Base-by-base conservation (phyloP, 1,140 invertebrate genomes). In the Panulirus ornatus region DNA sequence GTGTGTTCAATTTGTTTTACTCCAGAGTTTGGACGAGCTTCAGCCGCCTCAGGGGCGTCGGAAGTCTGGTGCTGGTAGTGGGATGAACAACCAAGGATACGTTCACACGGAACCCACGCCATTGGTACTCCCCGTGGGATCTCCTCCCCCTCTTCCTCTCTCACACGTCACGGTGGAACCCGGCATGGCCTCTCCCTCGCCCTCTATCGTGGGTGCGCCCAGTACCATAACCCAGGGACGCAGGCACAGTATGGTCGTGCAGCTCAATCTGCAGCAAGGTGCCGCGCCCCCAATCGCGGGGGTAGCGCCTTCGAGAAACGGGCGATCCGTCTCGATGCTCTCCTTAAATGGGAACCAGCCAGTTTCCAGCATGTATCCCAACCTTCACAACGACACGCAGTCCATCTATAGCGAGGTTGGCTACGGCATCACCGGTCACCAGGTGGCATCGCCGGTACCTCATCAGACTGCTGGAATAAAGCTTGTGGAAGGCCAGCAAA, bases 391-490 rank as follows among this genome's bases (percentile, higher is more conserved):
- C 14, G 92, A 92, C 81, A 85, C 86, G 30, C 92, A 92, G 82
- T 92, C 92, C 58, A 91, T 92, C 76, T 92, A 92, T 83, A 91
- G 92, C 51, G 92, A 92, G 30, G 91, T 88, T 2, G 76, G 76
- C 54, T 79, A 78, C 73, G 76, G 70, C 36, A 44, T 42, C 30
- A 51, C 44, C 34, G 38, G 44, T 30, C 88, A 75, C 44, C 81
- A 79, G 44, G 82, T 89, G 73, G 85, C 42, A 34, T 81, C 89
- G 5, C 81, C 88, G 34, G 83, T 47, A 22, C 75, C 89, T 19
- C 51, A 78, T 27, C 11, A 86, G 9, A 87, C 75, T 22, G 83
- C 51, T 8, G 66, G 70, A 1, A 70, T 87, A 40, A 84, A 90
- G 63, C 27, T 88, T 27, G 36, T 78, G 51, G 88, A 90, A 1